Conservation (phyloP, 1,140 invertebrate genomes). For the Eupristina koningsbergeri region DNA sequence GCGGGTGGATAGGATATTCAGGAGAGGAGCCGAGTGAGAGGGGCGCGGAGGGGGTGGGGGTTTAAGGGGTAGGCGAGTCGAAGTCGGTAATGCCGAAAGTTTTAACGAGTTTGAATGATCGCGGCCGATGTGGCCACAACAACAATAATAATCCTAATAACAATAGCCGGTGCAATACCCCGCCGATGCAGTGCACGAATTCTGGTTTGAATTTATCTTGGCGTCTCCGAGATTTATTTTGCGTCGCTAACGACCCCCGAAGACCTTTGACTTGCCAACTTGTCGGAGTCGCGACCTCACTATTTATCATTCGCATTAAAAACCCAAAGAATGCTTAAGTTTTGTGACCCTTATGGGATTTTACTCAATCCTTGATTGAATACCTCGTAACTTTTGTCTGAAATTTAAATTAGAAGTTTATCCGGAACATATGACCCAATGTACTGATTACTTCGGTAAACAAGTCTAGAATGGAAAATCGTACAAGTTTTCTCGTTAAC, state of each 20-base stretch:
- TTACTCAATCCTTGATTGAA: constrained; percentile 44
- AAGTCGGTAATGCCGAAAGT: constrained; percentile 71
- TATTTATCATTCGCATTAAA: constrained; percentile 36
- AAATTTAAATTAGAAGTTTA: constrained; percentile 50
- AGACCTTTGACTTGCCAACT: constrained; percentile 48
- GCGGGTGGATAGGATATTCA: too few species aligned
- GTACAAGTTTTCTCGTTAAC: constrained; percentile 31
- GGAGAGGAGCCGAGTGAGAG: background rate
- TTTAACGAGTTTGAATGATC: constrained; percentile 73
- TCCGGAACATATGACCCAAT: background rate
- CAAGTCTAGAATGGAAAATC: background rate
- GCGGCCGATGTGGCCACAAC: constrained; percentile 67
- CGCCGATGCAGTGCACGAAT: constrained; percentile 21
- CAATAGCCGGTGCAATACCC: background rate
- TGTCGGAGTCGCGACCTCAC: constrained; percentile 30
- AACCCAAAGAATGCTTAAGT: background rate
- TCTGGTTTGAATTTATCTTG: constrained; percentile 65
- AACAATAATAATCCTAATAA: constrained; percentile 66
- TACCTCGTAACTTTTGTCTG: constrained; percentile 46
- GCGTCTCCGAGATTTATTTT: constrained; percentile 47
- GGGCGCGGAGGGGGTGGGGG: background rate
- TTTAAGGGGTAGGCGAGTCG: constrained; percentile 59
- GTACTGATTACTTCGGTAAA: constrained; percentile 39
- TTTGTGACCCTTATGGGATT: background rate
- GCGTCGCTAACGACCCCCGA: constrained; percentile 46